phyloP scores from a whole-genome alignment of 2,888 invertebrate species.

The Frankliniella fusca region DNA sequence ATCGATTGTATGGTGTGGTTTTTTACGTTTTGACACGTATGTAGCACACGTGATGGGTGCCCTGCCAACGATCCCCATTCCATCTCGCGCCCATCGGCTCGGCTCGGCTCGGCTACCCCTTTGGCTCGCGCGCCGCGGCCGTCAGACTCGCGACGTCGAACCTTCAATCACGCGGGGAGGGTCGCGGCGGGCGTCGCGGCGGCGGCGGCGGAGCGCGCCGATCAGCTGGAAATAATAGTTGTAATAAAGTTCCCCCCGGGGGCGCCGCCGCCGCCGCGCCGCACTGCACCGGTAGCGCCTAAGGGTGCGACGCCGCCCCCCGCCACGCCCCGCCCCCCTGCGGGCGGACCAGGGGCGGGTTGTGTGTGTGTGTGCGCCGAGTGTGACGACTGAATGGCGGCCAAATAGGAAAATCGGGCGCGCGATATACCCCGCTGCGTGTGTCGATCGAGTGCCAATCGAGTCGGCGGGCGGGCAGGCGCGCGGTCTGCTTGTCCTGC shows the following conservation, averaged over 20 bases:
- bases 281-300: not conserved
- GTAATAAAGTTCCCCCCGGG: not conserved
- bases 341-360: not conserved
- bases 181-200: not conserved
- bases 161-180: not conserved
- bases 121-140: not conserved
- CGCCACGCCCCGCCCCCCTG: not conserved
- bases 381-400: not conserved
- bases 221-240: conserved; percentile 1
- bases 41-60: too few relatives aligned
- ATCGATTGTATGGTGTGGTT: too few relatives aligned
- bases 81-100: too few relatives aligned
- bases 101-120: too few relatives aligned
- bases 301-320: not conserved
- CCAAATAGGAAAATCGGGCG: not conserved
- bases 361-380: not conserved
- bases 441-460: conserved; percentile 10
- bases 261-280: not conserved
- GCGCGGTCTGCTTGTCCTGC: not conserved
- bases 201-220: too few relatives aligned
- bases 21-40: too few relatives aligned
- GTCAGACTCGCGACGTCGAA: not conserved
- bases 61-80: too few relatives aligned
- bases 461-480: not conserved
- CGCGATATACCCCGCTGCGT: not conserved